phyloP scores from a whole-genome alignment of 2,797 vertebrate genomes.

The Lophotriccus pileatus region DNA sequence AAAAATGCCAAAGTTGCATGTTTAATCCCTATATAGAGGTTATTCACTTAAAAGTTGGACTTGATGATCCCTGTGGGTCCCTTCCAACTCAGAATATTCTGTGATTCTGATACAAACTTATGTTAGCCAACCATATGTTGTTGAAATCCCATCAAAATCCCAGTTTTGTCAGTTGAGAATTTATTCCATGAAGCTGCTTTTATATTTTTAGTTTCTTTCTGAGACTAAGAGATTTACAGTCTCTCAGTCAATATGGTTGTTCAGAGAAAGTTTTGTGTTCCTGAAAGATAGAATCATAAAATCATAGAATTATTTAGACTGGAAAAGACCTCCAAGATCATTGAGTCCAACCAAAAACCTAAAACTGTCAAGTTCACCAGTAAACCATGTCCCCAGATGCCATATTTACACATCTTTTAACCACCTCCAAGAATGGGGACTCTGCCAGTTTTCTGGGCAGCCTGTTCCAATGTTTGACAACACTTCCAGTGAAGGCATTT shows the following conservation, averaged over 20 bases:
- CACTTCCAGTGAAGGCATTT: neutral
- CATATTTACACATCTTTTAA: neutral
- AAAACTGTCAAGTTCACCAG: neutral
- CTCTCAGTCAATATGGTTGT: neutral
- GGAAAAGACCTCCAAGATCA: neutral
- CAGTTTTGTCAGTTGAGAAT: neutral
- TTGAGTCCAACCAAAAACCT: neutral
- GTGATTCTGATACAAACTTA: neutral
- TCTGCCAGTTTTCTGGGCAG: neutral
- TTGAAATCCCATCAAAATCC: neutral
- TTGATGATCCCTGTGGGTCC: neutral
- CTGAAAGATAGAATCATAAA: neutral
- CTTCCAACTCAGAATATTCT: neutral
- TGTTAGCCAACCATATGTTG: neutral
- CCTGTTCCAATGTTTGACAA: neutral
- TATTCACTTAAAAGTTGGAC: neutral
- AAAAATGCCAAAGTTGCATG: neutral
- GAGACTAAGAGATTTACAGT: neutral
- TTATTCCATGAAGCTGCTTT: neutral
- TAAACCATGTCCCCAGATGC: neutral
- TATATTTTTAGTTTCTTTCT: neutral
- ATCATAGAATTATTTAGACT: neutral
- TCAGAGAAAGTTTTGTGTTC: neutral
- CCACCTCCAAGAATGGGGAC: neutral
- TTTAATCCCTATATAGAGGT: neutral